phyloP scores from a whole-genome alignment of 2,888 invertebrate species.

The Nemapogon koenigi region DNA sequence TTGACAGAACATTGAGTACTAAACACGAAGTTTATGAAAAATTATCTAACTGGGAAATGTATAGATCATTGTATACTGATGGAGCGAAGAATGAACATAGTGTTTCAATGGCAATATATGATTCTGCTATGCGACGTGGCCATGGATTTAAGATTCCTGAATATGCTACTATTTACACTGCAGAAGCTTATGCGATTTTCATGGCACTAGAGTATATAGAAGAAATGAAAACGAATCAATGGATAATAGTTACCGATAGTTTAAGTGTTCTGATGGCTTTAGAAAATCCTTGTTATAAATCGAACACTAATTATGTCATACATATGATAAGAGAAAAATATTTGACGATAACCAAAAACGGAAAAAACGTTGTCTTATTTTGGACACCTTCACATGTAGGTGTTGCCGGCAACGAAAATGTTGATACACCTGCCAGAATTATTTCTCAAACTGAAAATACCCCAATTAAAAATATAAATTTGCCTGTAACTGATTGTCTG shows the following conservation, averaged over 20 bases:
- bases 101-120: slow-evolving; percentile 2
- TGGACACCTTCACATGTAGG: slow-evolving; percentile 1
- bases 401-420: no score
- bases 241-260: slow-evolving; percentile 1
- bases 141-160: background rate
- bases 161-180: background rate
- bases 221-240: background rate
- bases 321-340: background rate
- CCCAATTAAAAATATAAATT: no score
- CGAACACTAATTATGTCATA: background rate
- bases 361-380: background rate
- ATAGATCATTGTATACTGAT: slow-evolving; percentile 3
- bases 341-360: no score
- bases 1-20: background rate
- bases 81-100: background rate
- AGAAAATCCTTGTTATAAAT: background rate
- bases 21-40: slow-evolving; percentile 2
- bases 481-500: no score
- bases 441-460: no score
- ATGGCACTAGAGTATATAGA: slow-evolving; percentile 1
- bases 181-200: slow-evolving; percentile 1
- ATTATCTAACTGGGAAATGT: background rate
- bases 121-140: background rate
- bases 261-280: slow-evolving; percentile 1
- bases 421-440: no score